Conservation (phyloP, 2,888 invertebrate species). For the Caradrina kadenii region DNA sequence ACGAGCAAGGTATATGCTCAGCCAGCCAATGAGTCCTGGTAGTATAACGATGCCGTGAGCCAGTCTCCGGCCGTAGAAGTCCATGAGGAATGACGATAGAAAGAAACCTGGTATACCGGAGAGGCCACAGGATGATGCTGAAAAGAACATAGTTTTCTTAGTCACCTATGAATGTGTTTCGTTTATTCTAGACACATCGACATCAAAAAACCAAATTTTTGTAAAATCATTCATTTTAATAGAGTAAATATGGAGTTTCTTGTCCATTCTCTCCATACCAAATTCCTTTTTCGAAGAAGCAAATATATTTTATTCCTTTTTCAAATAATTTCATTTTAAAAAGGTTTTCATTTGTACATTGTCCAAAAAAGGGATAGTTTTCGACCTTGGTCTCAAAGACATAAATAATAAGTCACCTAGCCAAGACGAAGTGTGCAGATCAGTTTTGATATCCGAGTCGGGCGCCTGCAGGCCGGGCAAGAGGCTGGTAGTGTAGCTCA, state of each 20-base stretch:
- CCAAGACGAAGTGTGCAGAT: slow-evolving; percentile 74
- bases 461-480: slow-evolving; percentile 70
- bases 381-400: no score
- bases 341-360: no score
- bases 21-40: slow-evolving; percentile 75
- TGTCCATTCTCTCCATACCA: no score
- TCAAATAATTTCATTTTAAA: no score
- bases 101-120: slow-evolving; percentile 71
- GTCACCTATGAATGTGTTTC: not conserved
- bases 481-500: slow-evolving; percentile 74
- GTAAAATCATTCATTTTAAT: no score
- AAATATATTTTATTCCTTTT: no score
- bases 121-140: slow-evolving; percentile 74
- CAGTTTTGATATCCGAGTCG: slow-evolving; percentile 70
- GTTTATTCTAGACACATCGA: no score
- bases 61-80: slow-evolving; percentile 69
- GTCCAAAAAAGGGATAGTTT: not conserved
- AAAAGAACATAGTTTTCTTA: slow-evolving; percentile 50
- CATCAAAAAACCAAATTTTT: no score
- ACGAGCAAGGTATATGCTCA: slow-evolving; percentile 69
- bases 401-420: slow-evolving; percentile 63
- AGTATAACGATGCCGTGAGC: slow-evolving; percentile 69
- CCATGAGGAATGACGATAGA: slow-evolving; percentile 73
- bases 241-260: no score
- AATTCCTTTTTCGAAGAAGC: no score